Evolutionary conservation across 64 coral and sea anemone genomes (phyloP).

Genomic region (Catalaphyllia jardinei): DNA sequence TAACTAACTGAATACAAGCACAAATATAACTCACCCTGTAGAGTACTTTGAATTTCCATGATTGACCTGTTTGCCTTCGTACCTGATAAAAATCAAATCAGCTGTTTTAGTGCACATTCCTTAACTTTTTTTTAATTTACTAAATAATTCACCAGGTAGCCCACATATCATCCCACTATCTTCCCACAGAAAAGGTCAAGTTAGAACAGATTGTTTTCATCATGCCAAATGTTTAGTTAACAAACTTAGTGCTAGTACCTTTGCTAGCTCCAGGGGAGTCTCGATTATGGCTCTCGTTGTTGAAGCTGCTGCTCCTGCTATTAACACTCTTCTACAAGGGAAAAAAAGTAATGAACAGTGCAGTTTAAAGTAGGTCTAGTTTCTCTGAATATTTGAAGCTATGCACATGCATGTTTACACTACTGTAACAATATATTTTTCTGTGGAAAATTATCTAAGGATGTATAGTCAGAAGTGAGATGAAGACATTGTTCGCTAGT

Average conservation of each 20-base stretch:
- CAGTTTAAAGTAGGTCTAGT: too few species aligned
- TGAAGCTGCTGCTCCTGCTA: constrained; percentile 78
- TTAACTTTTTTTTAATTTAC: neutral
- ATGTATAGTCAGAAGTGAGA: too few species aligned
- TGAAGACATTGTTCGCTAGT: too few species aligned
- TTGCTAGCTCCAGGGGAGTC: constrained; percentile 89
- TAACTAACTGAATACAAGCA: neutral
- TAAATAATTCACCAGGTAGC: neutral
- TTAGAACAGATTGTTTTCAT: too few species aligned
- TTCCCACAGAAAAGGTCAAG: neutral
- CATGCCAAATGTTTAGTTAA: too few species aligned
- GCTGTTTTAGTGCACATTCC: neutral
- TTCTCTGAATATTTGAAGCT: too few species aligned
- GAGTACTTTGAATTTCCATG: constrained; percentile 81
- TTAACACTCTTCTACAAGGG: constrained; percentile 75
- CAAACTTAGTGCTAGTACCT: constrained; percentile 35
- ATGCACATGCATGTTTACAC: too few species aligned
- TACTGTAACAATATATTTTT: too few species aligned
- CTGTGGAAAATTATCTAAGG: too few species aligned
- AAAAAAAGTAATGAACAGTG: neutral
- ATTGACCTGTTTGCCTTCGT: constrained; percentile 83
- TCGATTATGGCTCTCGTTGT: constrained; percentile 93
- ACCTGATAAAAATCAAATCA: constrained; percentile 38
- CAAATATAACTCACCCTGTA: constrained; percentile 49
- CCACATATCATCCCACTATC: too few species aligned